Conservation (phyloP, 2,888 invertebrate species). For the Sialis lutaria region DNA sequence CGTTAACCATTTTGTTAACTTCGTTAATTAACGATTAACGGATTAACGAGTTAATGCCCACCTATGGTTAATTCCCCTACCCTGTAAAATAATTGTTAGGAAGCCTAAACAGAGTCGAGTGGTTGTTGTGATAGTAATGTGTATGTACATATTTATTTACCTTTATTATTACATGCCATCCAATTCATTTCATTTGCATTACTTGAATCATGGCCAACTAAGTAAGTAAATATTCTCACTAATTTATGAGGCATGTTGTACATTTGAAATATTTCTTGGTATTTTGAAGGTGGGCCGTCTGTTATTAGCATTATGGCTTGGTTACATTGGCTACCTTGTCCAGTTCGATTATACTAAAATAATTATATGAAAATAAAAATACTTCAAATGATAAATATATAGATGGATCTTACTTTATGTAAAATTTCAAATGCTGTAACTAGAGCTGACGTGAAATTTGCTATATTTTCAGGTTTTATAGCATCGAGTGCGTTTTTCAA, state of each 20-base stretch:
- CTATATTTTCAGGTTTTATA: constrained; percentile 59
- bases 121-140: too few species aligned
- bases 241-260: constrained; percentile 92
- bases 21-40: too few species aligned
- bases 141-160: constrained; percentile 38
- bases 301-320: constrained; percentile 97
- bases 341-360: constrained; percentile 59
- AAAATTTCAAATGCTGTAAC: constrained; percentile 82
- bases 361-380: background rate
- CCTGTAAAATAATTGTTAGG: too few species aligned
- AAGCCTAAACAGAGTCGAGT: too few species aligned
- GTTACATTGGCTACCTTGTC: constrained; percentile 85
- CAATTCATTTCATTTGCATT: constrained; percentile 72
- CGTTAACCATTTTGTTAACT: too few species aligned
- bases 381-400: too few species aligned
- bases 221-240: constrained; percentile 89
- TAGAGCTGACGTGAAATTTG: constrained; percentile 86
- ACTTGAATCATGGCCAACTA: constrained; percentile 85
- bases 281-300: constrained; percentile 67
- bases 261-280: constrained; percentile 41
- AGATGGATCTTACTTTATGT: constrained; percentile 44
- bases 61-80: too few species aligned
- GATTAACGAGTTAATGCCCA: too few species aligned
- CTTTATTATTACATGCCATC: constrained; percentile 97
- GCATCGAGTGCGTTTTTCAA: constrained; percentile 59